Conservation (phyloP, 2,888 invertebrate genomes). For the Drosophila peninsularis region DNA sequence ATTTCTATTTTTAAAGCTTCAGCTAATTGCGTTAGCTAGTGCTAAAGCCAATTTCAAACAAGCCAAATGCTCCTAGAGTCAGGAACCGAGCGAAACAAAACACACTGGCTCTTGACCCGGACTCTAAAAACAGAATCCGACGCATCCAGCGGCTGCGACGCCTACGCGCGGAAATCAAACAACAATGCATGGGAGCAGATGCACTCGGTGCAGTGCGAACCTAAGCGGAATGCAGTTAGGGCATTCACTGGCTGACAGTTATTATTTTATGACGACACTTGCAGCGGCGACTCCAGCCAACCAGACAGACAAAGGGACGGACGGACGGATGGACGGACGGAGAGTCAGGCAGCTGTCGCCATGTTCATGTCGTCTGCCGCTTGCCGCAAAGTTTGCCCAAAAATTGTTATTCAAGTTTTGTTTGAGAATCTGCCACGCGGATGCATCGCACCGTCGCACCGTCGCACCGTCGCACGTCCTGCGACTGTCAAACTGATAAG, state of each 20-base stretch:
- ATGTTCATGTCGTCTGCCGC: conserved; percentile 9
- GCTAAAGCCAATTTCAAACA: not conserved
- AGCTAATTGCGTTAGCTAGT: conserved; percentile 5
- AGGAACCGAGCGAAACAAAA: not conserved
- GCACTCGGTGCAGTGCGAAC: conserved; percentile 6
- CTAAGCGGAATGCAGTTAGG: conserved; percentile 20
- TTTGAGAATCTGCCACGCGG: conserved; percentile 28
- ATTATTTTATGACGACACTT: conserved; percentile 55
- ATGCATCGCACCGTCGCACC: not conserved
- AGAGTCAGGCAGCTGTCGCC: conserved; percentile 24
- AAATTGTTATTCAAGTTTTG: conserved; percentile 34
- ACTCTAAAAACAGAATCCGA: not conserved
- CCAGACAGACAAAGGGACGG: conserved; percentile 11
- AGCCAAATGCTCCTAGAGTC: not conserved
- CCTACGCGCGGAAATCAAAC: conserved; percentile 10
- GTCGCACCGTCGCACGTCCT: conserved; percentile 4
- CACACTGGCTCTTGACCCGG: conserved; percentile 14
- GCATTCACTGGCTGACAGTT: conserved; percentile 50
- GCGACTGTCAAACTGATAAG: conserved; percentile 36
- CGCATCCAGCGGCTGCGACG: conserved; percentile 1
- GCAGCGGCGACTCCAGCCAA: conserved; percentile 12
- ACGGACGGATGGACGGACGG: not conserved
- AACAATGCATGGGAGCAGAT: conserved; percentile 25
- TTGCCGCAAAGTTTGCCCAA: conserved; percentile 30
- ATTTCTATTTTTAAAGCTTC: not conserved